Conservation (phyloP, 2,113 vertebrate genomes). For the Xyliphius kryptos region DNA sequence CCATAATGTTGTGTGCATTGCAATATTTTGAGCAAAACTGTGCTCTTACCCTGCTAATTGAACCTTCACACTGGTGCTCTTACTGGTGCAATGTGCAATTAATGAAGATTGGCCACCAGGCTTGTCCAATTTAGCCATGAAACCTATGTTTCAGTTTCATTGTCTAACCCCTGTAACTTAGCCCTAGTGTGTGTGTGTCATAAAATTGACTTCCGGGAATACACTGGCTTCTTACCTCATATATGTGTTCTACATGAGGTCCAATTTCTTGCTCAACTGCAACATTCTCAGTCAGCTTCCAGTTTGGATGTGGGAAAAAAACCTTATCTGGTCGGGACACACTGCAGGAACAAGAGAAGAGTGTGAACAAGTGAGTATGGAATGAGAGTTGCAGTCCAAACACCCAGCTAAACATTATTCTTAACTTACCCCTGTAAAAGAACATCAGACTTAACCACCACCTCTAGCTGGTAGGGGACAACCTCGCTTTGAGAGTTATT, state of each 20-base stretch:
- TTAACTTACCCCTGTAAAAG: conserved; percentile 76
- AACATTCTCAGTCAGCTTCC: conserved; percentile 62
- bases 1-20: no score
- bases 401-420: conserved; percentile 6
- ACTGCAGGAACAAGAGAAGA: conserved; percentile 51
- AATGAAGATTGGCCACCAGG: no score
- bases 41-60: no score
- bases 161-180: no score
- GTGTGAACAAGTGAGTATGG: conserved; percentile 34
- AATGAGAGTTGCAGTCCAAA: conserved; percentile 20
- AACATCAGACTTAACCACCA: conserved; percentile 72
- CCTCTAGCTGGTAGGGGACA: conserved; percentile 68
- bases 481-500: conserved; percentile 84
- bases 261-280: conserved; percentile 71
- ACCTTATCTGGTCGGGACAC: conserved; percentile 82
- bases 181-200: no score
- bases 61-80: no score
- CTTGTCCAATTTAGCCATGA: no score
- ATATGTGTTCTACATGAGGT: conserved; percentile 78
- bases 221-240: no score
- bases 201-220: no score
- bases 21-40: no score
- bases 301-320: conserved; percentile 73
- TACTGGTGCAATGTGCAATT: no score
- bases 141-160: no score